A percentile compares a stretch with the other conserved stretches of the same genome.
Conservation (phyloP, 2,888 invertebrate species). For the Cheilosia scutellata region DNA sequence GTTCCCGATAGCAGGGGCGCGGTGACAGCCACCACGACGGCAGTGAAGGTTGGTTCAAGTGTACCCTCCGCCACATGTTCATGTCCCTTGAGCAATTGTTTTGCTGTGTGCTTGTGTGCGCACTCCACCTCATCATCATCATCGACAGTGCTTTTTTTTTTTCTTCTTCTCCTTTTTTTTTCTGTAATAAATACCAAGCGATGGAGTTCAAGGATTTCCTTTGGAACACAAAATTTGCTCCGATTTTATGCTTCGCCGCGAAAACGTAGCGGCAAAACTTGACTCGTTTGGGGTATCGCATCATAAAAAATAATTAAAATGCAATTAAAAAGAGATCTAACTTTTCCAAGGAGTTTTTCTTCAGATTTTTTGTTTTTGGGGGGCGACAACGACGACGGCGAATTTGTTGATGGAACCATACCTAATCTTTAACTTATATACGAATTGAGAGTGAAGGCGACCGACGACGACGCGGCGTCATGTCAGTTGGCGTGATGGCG, state of each 20-base stretch:
- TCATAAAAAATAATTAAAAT: constrained; percentile 73
- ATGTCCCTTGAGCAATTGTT: constrained; percentile 5
- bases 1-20: constrained; percentile 31
- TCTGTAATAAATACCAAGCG: constrained; percentile 53
- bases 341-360: constrained; percentile 20
- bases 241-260: constrained; percentile 35
- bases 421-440: neutral
- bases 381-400: no score
- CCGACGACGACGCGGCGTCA: no score
- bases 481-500: constrained; percentile 14
- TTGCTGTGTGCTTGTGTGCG: neutral
- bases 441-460: neutral
- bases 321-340: constrained; percentile 65
- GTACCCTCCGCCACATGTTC: constrained; percentile 4
- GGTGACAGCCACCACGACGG: constrained; percentile 43
- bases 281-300: constrained; percentile 13
- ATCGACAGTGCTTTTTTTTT: constrained; percentile 2
- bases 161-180: constrained; percentile 55
- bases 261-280: constrained; percentile 21
- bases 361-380: constrained; percentile 17
- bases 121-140: constrained; percentile 11
- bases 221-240: constrained; percentile 10
- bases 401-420: constrained; percentile 11
- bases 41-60: constrained; percentile 12
- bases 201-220: constrained; percentile 48